Base-by-base conservation (phyloP, 2,797 vertebrate genomes). In the Synanceia verrucosa region DNA sequence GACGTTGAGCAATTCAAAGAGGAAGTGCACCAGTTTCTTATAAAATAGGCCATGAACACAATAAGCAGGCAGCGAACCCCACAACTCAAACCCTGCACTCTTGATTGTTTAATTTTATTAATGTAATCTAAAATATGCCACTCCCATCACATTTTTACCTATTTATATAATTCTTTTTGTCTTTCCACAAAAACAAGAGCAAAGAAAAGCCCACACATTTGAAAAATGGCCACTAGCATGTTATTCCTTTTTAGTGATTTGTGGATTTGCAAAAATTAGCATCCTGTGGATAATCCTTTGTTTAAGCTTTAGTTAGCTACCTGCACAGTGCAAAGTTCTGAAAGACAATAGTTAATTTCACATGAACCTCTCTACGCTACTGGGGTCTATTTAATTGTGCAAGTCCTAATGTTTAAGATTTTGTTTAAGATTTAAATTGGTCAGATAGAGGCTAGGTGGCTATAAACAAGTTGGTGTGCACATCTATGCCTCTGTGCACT, bases 91-190 rank as follows among this genome's bases (percentile, higher is more conserved):
- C 18, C 26, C 33, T 53, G 61, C n/a, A n/a, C n/a, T n/a, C n/a
- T n/a, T n/a, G n/a, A n/a, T n/a, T n/a, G n/a, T n/a, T n/a, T n/a
- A n/a, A n/a, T n/a, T n/a, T n/a, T n/a, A n/a, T n/a, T n/a, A n/a
- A n/a, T n/a, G n/a, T n/a, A n/a, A n/a, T n/a, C 5, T 33, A n/a
- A 43, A 3, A 50, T 6, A 11, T 24, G 5, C 9, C 14, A 46
- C 2, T 6, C 7, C n/a, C 9, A 13, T 56, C 18, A 6, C 1
- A 2, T 21, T 0, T 9, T n/a, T 43, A n/a, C 18, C 11, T 19
- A 31, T 31, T n/a, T 48, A 13, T 13, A 31, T n/a, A n/a, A n/a
- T n/a, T n/a, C n/a, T n/a, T n/a, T n/a, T n/a, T n/a, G n/a, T n/a
- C n/a, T n/a, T n/a, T n/a, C n/a, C n/a, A 6, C 7, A 29, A 34